These are phyloP conservation scores for Zaprionus obscuricornis DNA, from an alignment of 2,888 invertebrate species.

Conservation along the genomic window DNA sequence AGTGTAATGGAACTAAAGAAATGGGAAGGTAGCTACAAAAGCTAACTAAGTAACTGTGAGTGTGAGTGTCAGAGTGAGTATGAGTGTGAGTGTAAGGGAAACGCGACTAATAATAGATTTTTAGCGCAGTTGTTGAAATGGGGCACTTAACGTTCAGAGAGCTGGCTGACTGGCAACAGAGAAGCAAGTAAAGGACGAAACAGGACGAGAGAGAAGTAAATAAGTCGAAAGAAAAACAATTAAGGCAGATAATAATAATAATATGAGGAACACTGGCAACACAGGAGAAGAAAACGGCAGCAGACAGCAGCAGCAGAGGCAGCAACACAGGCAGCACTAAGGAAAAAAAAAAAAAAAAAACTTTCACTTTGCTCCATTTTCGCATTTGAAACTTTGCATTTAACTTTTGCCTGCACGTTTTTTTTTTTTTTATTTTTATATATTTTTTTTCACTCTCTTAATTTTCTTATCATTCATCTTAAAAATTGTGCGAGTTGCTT, in stretches of 20 bases:
- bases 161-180: no score
- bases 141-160: conserved; percentile 38
- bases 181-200: background rate
- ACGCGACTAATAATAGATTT: conserved; percentile 64
- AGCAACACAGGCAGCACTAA: no score
- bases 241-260: conserved; percentile 76
- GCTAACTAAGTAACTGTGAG: no score
- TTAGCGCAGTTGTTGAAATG: conserved; percentile 63
- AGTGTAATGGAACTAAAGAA: conserved; percentile 9
- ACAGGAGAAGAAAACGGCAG: conserved; percentile 26
- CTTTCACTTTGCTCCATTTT: conserved; percentile 70
- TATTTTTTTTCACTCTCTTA: conserved; percentile 23
- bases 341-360: conserved; percentile 38
- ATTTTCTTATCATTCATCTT: no score
- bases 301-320: conserved; percentile 26
- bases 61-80: no score
- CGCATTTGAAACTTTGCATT: conserved; percentile 73
- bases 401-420: conserved; percentile 58
- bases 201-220: conserved; percentile 34
- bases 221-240: conserved; percentile 75
- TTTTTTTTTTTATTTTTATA: conserved; percentile 20
- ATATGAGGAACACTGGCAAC: no score
- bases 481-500: no score
- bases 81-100: conserved; percentile 7
- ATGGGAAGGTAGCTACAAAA: background rate